Percentiles rank a stretch among this genome's conserved stretches.
Conservation (phyloP, 92 coral and sea anemone genomes). For the Phymanthus crucifer region DNA sequence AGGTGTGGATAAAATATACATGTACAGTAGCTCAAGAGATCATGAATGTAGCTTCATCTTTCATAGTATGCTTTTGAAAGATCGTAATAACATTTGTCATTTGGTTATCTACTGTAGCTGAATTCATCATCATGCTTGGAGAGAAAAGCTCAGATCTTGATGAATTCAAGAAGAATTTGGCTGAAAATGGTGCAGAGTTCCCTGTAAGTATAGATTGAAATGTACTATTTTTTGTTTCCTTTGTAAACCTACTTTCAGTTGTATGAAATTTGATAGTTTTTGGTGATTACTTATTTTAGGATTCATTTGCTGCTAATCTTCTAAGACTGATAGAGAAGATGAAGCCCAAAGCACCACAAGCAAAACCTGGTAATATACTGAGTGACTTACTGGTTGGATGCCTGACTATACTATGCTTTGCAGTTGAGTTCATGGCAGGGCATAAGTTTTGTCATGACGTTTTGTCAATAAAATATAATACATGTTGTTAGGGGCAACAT, state of each 20-base stretch:
- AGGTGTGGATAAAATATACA: too few relatives aligned
- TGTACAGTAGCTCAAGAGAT: too few relatives aligned
- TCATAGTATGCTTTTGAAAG: neutral
- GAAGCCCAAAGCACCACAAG: conserved; percentile 61
- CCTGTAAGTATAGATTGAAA: conserved; percentile 68
- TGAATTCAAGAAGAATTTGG: conserved; percentile 81
- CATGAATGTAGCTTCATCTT: neutral
- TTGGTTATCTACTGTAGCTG: conserved; percentile 54
- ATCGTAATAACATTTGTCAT: neutral
- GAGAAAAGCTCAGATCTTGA: conserved; percentile 76
- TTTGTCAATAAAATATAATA: too few relatives aligned
- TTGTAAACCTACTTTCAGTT: too few relatives aligned
- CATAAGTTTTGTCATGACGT: too few relatives aligned
- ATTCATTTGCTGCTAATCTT: conserved; percentile 87
- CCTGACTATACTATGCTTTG: too few relatives aligned
- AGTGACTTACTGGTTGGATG: too few relatives aligned
- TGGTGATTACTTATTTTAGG: conserved; percentile 39
- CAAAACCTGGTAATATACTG: conserved; percentile 9
- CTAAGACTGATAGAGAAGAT: conserved; percentile 91
- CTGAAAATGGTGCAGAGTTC: conserved; percentile 98
- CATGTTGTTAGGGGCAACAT: too few relatives aligned
- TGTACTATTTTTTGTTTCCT: neutral
- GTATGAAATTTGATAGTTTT: neutral
- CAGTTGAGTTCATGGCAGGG: too few relatives aligned
- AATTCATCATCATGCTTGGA: conserved; percentile 94